Conservation (phyloP, 1,140 invertebrate genomes). For the Thaumetopoea pityocampa region DNA sequence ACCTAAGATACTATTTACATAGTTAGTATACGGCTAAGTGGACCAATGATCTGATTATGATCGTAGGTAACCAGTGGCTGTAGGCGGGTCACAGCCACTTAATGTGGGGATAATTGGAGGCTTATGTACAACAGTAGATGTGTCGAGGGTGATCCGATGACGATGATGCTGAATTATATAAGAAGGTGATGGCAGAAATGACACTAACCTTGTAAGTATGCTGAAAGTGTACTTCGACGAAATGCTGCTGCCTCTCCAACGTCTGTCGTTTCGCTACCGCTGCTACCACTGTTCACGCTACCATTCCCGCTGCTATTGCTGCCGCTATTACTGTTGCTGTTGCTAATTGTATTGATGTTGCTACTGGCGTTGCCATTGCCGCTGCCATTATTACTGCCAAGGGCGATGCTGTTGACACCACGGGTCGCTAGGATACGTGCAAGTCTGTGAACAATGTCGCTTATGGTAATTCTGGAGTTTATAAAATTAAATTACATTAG, state of each 20-base stretch:
- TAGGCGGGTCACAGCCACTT: no score
- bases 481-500: no score
- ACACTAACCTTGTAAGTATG: slow-evolving; percentile 85
- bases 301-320: slow-evolving; percentile 79
- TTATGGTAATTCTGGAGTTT: no score
- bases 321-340: background rate
- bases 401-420: slow-evolving; percentile 23
- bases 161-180: no score
- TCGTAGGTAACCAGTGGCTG: no score
- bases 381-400: background rate
- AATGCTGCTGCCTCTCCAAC: slow-evolving; percentile 87
- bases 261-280: slow-evolving; percentile 27
- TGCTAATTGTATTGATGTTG: slow-evolving; percentile 1
- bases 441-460: slow-evolving; percentile 33
- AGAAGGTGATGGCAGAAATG: no score
- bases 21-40: no score
- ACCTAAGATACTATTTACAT: no score
- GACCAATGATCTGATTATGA: no score
- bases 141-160: no score
- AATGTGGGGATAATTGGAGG: no score
- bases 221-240: slow-evolving; percentile 86
- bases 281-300: slow-evolving; percentile 81
- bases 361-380: background rate
- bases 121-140: no score
- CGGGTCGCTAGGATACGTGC: slow-evolving; percentile 54